Conservation (phyloP, 2,113 vertebrate genomes). For the Halichoerus grypus region DNA sequence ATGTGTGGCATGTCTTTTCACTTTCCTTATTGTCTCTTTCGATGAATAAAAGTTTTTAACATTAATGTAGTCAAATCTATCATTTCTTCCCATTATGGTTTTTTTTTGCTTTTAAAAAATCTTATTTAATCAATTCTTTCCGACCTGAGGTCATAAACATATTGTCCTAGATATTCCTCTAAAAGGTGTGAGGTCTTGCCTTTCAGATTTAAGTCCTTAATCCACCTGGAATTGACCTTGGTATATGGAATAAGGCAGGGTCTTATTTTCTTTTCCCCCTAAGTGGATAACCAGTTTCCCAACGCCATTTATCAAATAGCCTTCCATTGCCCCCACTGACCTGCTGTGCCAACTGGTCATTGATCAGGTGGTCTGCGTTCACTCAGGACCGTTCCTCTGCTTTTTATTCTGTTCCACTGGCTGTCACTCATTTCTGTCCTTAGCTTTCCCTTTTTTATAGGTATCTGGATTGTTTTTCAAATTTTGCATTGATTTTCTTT, state of each 20-base stretch:
- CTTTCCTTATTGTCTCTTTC: background rate
- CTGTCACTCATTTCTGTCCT: background rate
- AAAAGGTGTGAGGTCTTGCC: background rate
- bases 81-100: conserved; percentile 15
- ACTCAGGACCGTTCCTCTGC: background rate
- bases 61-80: background rate
- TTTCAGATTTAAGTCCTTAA: background rate
- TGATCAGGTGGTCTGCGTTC: background rate
- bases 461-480: background rate
- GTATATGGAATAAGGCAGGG: background rate
- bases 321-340: no score
- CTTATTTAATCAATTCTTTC: conserved; percentile 24
- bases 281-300: background rate
- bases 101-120: background rate
- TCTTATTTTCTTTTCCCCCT: background rate
- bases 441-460: background rate
- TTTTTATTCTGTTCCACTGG: background rate
- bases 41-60: background rate
- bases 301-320: background rate
- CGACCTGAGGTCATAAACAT: background rate
- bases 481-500: conserved; percentile 3
- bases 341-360: accelerated
- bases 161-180: background rate
- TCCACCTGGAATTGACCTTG: background rate
- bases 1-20: background rate